Evolutionary conservation across 2,113 vertebrate species (phyloP).

Genomic region (Athene cunicularia): DNA sequence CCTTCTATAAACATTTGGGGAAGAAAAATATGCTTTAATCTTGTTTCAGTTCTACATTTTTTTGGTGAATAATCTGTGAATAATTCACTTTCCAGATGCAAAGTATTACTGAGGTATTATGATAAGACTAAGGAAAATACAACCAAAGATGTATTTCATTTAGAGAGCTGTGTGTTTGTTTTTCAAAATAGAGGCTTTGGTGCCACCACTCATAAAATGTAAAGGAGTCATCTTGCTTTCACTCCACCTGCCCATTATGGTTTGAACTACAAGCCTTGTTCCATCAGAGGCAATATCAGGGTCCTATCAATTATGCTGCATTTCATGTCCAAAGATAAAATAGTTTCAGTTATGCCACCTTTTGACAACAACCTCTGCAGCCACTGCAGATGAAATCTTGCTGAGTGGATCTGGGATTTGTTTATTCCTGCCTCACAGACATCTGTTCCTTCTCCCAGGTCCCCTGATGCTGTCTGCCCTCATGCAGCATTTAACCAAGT

Average conservation of each 20-base stretch:
- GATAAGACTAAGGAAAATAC: conserved; percentile 59
- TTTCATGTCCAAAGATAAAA: conserved; percentile 10
- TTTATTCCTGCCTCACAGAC: conserved; percentile 24
- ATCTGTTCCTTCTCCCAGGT: conserved; percentile 8
- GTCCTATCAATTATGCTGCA: background rate
- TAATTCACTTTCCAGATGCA: conserved; percentile 67
- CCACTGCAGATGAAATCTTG: background rate
- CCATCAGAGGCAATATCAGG: background rate
- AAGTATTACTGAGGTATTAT: conserved; percentile 62
- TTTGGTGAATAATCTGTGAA: conserved; percentile 63
- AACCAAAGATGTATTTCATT: conserved; percentile 53
- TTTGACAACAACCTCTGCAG: background rate
- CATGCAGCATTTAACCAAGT: background rate
- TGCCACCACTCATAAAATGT: conserved; percentile 11
- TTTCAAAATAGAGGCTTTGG: conserved; percentile 24
- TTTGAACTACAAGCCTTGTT: background rate
- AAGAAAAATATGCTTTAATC: conserved; percentile 71
- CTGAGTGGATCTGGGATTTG: background rate
- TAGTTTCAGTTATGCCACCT: background rate
- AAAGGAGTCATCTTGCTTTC: background rate
- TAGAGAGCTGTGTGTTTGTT: conserved; percentile 23
- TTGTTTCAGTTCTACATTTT: conserved; percentile 53
- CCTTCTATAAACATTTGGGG: conserved; percentile 57
- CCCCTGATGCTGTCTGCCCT: background rate
- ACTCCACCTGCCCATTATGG: background rate